Base-by-base conservation (phyloP, 2,797 vertebrate species). In the Kryptopterus vitreolus region DNA sequence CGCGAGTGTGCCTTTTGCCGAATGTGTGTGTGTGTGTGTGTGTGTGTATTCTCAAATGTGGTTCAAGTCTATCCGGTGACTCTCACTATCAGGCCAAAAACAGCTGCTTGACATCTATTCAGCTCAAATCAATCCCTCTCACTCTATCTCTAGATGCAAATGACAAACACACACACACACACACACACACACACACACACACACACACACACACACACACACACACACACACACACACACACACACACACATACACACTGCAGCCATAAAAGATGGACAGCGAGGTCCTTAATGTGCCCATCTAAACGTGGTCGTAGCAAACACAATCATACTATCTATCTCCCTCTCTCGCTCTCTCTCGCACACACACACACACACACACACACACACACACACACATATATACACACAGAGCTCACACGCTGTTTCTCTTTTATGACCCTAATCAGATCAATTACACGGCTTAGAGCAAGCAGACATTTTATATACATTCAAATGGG, bases 381-480 rank as follows among this genome's bases (percentile, higher is more conserved):
- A 79, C 80, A 65, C 65, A 70, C 66, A 62, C 58, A 52, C 12
- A 35, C 69, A 11, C 58, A 22, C 57, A 7, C 55, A 35, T 69
- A 26, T 59, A 4, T 69, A 74, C 83, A 73, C 77, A 52, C 62
- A 75, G 53, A 59, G 43, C 61, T 43, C 43, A 52, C 61, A 43
- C 31, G 18, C 6, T 48, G 11, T 9, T 82, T 88, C 77, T 83
- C 87, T 87, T 87, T 86, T 76, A 86, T 82, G 89, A 90, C 86
- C 92, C 90, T 90, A 93, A 94, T 94, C 93, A 91, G 92, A 92
- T 94, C 92, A 89, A 93, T 94, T 93, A 93, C 92, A 93, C 90
- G 92, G 89, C 85, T 88, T 77, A 88, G 81, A 86, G 82, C 85
- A 89, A 86, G 84, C 87, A 85, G 83, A 87, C 87, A 84, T 85